Conservation (phyloP, 2,888 invertebrate species). For the Alentia gelatinosa region DNA sequence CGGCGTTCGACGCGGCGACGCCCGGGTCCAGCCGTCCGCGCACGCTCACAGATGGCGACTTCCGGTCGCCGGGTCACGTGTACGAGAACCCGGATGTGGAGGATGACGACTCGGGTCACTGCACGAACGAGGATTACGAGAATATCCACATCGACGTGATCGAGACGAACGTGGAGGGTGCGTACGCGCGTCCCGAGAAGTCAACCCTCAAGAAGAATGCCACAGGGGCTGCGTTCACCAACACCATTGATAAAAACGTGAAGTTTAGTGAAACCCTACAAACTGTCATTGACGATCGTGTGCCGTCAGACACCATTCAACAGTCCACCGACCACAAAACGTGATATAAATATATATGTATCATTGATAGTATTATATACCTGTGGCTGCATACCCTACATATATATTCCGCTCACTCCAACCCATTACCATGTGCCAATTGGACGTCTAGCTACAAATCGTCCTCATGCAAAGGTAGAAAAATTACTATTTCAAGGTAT, state of each 20-base stretch:
- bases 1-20: neutral
- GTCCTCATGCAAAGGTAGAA: too few relatives aligned
- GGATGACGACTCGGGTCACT: neutral
- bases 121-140: neutral
- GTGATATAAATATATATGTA: too few relatives aligned
- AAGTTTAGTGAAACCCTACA: neutral
- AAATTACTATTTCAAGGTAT: too few relatives aligned
- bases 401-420: too few relatives aligned
- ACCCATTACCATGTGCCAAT: too few relatives aligned
- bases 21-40: neutral
- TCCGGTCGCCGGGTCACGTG: neutral
- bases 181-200: neutral
- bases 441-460: too few relatives aligned
- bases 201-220: neutral
- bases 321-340: too few relatives aligned
- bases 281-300: neutral
- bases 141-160: neutral
- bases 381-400: too few relatives aligned
- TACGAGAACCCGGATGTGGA: neutral
- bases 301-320: too few relatives aligned
- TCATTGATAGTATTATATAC: too few relatives aligned
- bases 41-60: neutral
- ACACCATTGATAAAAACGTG: neutral
- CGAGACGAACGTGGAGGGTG: neutral
- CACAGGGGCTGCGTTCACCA: neutral